Base-by-base conservation (phyloP, 2,797 vertebrate genomes). In the Falco novaeseelandiae region DNA sequence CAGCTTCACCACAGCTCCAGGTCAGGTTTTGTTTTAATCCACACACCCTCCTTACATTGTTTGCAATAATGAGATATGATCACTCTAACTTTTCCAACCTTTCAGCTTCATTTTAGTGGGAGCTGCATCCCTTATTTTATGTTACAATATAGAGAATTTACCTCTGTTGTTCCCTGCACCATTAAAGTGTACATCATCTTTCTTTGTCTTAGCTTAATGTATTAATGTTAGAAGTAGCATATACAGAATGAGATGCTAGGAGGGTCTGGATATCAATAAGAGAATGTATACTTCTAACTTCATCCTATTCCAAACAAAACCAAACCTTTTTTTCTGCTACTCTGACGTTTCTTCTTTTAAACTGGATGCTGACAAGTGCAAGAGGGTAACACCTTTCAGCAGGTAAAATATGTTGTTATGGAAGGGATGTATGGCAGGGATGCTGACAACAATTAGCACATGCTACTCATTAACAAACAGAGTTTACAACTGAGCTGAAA, bases 361-460 rank as follows among this genome's bases (percentile, higher is more conserved):
- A 67, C 59, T 71, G 89, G 96, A 81, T 44, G 32, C 83, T 95
- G 94, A 82, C 95, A 80, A 80, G 93, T 92, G 92, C 44, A 57
- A 83, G 87, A 95, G 92, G 92, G 94, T 92, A 94, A 93, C 97
- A 98, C 97, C 96, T 98, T 98, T 96, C 97, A 97, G 96, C 97
- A 98, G 98, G 98, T 98, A 98, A 97, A 99, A 97, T 95, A 84
- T 83, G 97, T 97, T 97, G 96, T 98, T 97, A 93, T 97, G 96
- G 98, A 97, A 96, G 98, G 98, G 98, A 98, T 97, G 94, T 96
- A 97, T 96, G 89, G 97, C 98, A 97, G 96, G 96, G 89, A 98
- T 98, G 98, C 98, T 97, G 99, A 99, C 98, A 99, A 98, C 99
- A 99, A 99, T 99, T 99, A 99, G 99, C 99, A 99, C 98, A 99